A percentile compares a stretch with the other conserved stretches of the same genome.
Evolutionary conservation across 2,797 vertebrate genomes (phyloP).

Genomic region (Taenioides sp.): DNA sequence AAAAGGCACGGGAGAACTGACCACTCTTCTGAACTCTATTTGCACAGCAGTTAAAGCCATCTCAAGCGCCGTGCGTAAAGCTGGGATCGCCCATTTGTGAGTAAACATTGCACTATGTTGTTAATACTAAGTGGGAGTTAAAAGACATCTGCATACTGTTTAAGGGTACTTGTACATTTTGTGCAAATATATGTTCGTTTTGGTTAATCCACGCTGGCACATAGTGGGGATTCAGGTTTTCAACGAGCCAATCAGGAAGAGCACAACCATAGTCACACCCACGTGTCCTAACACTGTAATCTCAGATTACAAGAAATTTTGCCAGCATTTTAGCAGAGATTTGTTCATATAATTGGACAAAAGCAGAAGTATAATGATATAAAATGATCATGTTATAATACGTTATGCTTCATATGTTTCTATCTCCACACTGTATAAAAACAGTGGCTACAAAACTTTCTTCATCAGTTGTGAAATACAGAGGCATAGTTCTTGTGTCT

Average conservation of each 20-base stretch:
- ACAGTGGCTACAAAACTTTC: neutral
- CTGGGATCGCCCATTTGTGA: slow-evolving; percentile 94
- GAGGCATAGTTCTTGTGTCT: slow-evolving; percentile 19
- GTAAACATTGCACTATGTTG: slow-evolving; percentile 45
- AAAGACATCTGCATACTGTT: neutral
- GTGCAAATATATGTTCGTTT: neutral
- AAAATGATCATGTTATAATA: neutral
- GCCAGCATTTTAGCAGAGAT: neutral
- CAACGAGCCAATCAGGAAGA: slow-evolving; percentile 44
- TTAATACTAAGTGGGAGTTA: neutral
- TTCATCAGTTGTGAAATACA: slow-evolving; percentile 23
- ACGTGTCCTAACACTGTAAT: neutral
- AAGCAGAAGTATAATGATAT: neutral
- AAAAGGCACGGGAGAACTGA: slow-evolving; percentile 88
- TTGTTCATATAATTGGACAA: neutral
- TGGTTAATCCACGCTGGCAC: slow-evolving; percentile 39
- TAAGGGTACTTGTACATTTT: neutral
- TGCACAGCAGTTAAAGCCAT: slow-evolving; percentile 93
- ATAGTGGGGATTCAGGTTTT: slow-evolving; percentile 32
- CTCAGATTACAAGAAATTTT: slow-evolving; percentile 1
- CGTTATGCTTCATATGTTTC: neutral
- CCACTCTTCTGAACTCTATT: slow-evolving; percentile 88
- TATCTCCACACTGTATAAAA: no score
- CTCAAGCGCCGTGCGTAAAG: slow-evolving; percentile 91
- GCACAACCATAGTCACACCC: slow-evolving; percentile 26